These are phyloP conservation scores for Panulirus ornatus DNA, from an alignment of 1,140 invertebrate species.

Conservation along the genomic window DNA sequence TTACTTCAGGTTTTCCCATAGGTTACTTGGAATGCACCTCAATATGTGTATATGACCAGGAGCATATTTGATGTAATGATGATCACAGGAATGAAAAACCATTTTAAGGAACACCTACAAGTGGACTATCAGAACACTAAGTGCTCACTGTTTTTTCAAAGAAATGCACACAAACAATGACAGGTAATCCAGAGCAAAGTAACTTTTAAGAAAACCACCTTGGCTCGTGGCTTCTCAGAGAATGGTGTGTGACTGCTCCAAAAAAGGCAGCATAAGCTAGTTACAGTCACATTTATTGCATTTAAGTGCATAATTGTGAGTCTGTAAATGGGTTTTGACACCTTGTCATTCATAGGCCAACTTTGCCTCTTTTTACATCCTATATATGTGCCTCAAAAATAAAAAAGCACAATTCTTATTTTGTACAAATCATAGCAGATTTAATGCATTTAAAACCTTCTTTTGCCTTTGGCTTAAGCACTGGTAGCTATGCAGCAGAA, in stretches of 20 bases:
- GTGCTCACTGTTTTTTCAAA: no score
- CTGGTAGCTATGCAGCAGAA: constrained; percentile 63
- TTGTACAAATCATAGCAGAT: constrained; percentile 44
- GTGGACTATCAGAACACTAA: no score
- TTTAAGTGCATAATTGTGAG: constrained; percentile 25
- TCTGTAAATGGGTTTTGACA: constrained; percentile 24
- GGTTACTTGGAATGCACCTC: no score
- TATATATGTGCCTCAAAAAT: constrained; percentile 35
- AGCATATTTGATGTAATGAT: no score
- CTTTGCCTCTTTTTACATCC: constrained; percentile 35
- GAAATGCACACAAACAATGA: no score
- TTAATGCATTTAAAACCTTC: constrained; percentile 37
- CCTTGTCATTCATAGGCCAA: constrained; percentile 33
- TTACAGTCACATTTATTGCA: constrained; percentile 25
- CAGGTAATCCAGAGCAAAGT: no score
- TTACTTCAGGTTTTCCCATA: no score
- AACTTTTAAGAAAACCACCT: no score
- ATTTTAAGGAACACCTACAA: no score
- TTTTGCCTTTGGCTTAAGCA: constrained; percentile 57
- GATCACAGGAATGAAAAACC: no score
- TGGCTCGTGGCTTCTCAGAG: constrained; percentile 15
- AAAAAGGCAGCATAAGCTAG: constrained; percentile 8
- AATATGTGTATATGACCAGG: no score
- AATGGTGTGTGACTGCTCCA: not conserved
- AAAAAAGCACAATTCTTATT: constrained; percentile 48